A percentile compares a stretch with the other conserved stretches of the same genome.
phyloP scores from a whole-genome alignment of 2,888 invertebrate species.

The Mythimna impura region DNA sequence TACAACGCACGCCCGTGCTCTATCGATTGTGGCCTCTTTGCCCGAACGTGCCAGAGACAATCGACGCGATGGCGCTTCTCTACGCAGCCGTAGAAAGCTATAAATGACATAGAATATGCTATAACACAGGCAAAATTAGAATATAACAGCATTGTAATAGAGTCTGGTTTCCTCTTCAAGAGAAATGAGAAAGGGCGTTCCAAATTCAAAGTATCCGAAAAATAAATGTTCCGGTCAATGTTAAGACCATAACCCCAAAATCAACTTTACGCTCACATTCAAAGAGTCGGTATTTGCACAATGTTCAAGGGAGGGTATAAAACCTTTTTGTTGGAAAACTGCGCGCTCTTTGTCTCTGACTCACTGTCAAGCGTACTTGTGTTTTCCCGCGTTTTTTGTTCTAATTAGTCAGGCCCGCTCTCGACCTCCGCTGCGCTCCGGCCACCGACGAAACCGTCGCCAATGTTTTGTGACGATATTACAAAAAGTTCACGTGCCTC shows the following conservation, averaged over 20 bases:
- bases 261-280: conserved; percentile 68
- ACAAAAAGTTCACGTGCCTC: conserved; percentile 55
- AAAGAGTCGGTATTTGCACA: conserved; percentile 68
- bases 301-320: conserved; percentile 66
- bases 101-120: conserved; percentile 65
- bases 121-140: conserved; percentile 48
- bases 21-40: conserved; percentile 90
- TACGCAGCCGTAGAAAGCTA: conserved; percentile 78
- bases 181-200: conserved; percentile 63
- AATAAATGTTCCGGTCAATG: conserved; percentile 82
- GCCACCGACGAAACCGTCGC: conserved; percentile 69
- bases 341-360: conserved; percentile 88
- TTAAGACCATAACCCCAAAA: conserved; percentile 68
- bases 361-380: conserved; percentile 89
- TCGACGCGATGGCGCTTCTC: conserved; percentile 89
- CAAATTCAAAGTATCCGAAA: conserved; percentile 71
- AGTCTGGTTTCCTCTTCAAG: conserved; percentile 59
- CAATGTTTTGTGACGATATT: conserved; percentile 67
- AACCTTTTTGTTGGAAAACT: conserved; percentile 80
- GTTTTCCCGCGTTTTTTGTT: conserved; percentile 90
- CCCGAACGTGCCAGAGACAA: conserved; percentile 89
- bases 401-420: conserved; percentile 88
- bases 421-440: conserved; percentile 77
- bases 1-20: conserved; percentile 90
- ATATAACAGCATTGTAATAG: conserved; percentile 45